These are phyloP conservation scores for Cephus pulcher DNA, from an alignment of 2,888 invertebrate species.

Conservation along the genomic window DNA sequence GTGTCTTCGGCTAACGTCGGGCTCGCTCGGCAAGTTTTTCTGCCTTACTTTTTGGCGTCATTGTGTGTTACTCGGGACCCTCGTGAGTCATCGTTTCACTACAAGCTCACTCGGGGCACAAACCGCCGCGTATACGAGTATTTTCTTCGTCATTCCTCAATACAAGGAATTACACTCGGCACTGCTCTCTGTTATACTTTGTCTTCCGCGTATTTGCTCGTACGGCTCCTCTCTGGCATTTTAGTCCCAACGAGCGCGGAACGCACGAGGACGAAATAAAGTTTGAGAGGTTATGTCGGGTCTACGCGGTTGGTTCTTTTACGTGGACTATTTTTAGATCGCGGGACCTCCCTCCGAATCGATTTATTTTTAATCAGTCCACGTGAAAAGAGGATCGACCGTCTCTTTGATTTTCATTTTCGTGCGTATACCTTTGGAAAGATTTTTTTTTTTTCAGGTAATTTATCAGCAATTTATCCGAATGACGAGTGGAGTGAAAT, in stretches of 20 bases:
- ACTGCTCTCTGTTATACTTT: not conserved
- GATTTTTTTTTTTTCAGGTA: no score
- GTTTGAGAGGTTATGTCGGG: not conserved
- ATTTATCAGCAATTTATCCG: no score
- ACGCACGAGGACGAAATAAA: not conserved
- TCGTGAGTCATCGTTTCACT: not conserved
- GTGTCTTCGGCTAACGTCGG: not conserved
- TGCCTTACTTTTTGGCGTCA: not conserved
- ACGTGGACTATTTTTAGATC: not conserved
- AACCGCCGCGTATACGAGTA: not conserved
- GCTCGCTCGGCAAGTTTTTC: not conserved
- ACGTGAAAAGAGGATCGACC: not conserved
- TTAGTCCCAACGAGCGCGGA: not conserved
- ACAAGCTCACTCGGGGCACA: not conserved
- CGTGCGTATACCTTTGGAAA: not conserved
- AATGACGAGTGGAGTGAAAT: no score
- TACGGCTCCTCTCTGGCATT: not conserved
- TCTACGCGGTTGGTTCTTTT: not conserved
- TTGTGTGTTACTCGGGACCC: not conserved
- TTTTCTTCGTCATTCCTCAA: not conserved
- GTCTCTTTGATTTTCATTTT: not conserved
- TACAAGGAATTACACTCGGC: not conserved
- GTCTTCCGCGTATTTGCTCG: not conserved
- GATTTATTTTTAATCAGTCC: not conserved
- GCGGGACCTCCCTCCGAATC: not conserved